These are phyloP conservation scores for Pollenia griseotomentosa DNA, from an alignment of 2,888 invertebrate genomes.

Conservation along the genomic window DNA sequence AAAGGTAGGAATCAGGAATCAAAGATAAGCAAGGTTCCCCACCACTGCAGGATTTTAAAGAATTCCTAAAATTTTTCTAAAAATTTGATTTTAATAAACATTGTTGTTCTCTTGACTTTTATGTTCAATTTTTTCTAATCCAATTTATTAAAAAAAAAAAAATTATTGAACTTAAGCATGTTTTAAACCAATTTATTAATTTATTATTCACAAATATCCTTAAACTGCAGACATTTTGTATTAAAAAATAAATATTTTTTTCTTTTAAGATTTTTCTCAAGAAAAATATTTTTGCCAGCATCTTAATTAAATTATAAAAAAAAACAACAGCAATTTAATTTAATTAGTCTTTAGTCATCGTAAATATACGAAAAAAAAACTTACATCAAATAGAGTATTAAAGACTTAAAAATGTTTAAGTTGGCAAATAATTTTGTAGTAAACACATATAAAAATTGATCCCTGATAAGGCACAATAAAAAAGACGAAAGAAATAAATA, in stretches of 20 bases:
- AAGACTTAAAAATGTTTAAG: constrained; percentile 12
- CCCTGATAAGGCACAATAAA: constrained; percentile 12
- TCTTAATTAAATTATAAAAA: constrained; percentile 38
- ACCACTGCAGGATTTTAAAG: too few species aligned
- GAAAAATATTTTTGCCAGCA: constrained; percentile 32
- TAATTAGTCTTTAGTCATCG: constrained; percentile 21
- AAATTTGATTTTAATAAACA: too few species aligned
- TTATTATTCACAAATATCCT: neutral
- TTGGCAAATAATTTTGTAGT: constrained; percentile 24
- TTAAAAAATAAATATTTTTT: neutral
- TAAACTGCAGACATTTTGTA: neutral
- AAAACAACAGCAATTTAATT: constrained; percentile 12
- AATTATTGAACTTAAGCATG: neutral
- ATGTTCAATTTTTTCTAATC: too few species aligned
- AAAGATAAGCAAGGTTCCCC: too few species aligned
- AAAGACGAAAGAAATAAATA: constrained; percentile 48
- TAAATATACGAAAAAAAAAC: constrained; percentile 3
- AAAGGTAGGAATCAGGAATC: too few species aligned
- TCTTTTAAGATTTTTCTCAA: neutral
- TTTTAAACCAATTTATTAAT: neutral
- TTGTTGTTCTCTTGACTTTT: too few species aligned
- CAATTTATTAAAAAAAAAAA: too few species aligned
- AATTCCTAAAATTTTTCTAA: too few species aligned
- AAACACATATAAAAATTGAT: constrained; percentile 30
- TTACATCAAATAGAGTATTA: constrained; percentile 17